Percentiles rank a stretch among this genome's conserved stretches.
phyloP scores from a whole-genome alignment of 2,888 invertebrate species.

The Caradrina clavipalpis region DNA sequence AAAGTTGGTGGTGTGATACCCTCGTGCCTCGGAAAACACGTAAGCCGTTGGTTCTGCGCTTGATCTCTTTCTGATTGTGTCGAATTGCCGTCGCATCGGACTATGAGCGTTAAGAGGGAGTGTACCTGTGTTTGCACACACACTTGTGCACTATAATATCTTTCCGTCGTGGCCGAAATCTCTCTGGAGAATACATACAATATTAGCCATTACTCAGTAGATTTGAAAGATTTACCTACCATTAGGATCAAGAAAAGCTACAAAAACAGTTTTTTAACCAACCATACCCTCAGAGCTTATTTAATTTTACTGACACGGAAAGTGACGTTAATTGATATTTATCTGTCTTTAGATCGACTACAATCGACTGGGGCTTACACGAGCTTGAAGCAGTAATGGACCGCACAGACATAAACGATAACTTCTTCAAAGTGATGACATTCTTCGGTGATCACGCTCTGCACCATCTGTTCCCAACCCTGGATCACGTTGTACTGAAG shows the following conservation, averaged over 20 bases:
- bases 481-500: slow-evolving; percentile 93
- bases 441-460: slow-evolving; percentile 95
- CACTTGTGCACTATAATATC: too few relatives aligned
- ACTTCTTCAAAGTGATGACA: slow-evolving; percentile 92
- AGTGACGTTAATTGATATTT: neutral
- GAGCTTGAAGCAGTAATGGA: slow-evolving; percentile 95
- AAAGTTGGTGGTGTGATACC: too few relatives aligned
- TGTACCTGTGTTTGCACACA: too few relatives aligned
- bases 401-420: slow-evolving; percentile 92
- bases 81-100: too few relatives aligned
- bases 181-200: too few relatives aligned
- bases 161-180: too few relatives aligned
- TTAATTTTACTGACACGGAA: too few relatives aligned
- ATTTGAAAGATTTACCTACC: neutral
- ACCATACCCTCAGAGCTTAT: too few relatives aligned
- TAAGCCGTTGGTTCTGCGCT: too few relatives aligned
- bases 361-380: slow-evolving; percentile 94
- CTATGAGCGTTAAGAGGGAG: too few relatives aligned
- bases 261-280: neutral
- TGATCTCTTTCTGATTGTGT: too few relatives aligned
- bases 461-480: slow-evolving; percentile 95
- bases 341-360: slow-evolving; percentile 78
- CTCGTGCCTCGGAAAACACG: too few relatives aligned
- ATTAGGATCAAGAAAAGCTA: neutral
- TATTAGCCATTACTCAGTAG: neutral